Evolutionary conservation across 2,797 vertebrate genomes (phyloP), one percentile per base, ranked within the genome.

Genomic region (Lepilemur septentrionalis): DNA sequence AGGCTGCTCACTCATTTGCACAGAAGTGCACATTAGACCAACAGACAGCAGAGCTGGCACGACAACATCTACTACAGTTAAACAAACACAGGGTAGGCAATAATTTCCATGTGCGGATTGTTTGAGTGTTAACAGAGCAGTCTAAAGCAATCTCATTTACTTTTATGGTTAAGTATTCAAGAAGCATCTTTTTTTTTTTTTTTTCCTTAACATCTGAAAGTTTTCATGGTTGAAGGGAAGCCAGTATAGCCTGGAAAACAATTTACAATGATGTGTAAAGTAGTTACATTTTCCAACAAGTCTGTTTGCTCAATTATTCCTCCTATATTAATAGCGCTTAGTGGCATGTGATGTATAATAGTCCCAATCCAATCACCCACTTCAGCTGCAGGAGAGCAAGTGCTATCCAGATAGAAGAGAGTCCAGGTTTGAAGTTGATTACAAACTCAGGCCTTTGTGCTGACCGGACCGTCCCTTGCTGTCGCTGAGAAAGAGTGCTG

Each of bases 121-220:
- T 79, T 55, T 0, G 2, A 82, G 32, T 81, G 84, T 95, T 96
- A 96, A 63, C 78, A 55, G 69, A 97, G 93, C 59, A 52, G 90
- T 97, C 96, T 28, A 15, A 95, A 97, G 63, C 8, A 95, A 98
- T 96, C 59, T 96, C 85, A 90, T 87, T 94, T 93, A 88, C 41
- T 95, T 98, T 65, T 95, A 97, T 55, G 76, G 80, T 75, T 84
- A 97, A 95, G 48, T 41, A 85, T 91, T 97, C 81, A 93, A 97
- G 67, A 38, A 93, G 61, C 25, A 85, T 67, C 70, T 55, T 17
- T 97, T 92, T 95, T 67, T 94, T 78, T 15, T 14, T 63, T 63
- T 32, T 61, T 32, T 63, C 23, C 8, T 23, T 17, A 59, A 32
- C 38, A 92, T 96, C 91, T 88, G 65, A 97, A 94, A 96, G 3